phyloP scores from a whole-genome alignment of 2,797 vertebrate species.

The Enoplosus armatus region DNA sequence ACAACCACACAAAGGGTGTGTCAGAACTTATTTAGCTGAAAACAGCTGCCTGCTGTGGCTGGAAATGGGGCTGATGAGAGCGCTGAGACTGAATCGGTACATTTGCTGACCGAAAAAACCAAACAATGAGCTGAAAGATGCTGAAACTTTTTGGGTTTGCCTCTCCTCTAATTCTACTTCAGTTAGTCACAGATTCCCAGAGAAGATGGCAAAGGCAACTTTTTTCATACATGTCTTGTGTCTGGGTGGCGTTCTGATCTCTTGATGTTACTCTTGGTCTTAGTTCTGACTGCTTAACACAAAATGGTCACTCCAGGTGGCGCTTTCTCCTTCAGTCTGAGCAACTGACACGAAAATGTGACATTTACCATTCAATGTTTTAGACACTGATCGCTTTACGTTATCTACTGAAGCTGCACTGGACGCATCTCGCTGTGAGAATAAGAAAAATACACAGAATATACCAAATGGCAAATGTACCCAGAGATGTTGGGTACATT shows the following conservation, averaged over 20 bases:
- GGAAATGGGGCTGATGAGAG: background rate
- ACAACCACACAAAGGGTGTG: background rate
- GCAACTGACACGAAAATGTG: background rate
- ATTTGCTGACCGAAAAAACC: background rate
- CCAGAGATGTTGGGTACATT: slow-evolving; percentile 11
- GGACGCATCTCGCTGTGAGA: background rate
- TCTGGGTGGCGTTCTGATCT: background rate
- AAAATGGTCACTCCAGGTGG: background rate
- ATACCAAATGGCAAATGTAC: background rate
- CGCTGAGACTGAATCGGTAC: background rate
- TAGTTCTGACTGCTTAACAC: background rate
- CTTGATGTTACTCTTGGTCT: background rate
- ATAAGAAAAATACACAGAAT: slow-evolving; percentile 1
- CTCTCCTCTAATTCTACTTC: background rate
- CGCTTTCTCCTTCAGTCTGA: background rate
- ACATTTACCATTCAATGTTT: background rate
- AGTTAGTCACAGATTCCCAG: background rate
- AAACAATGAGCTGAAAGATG: background rate
- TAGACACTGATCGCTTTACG: background rate
- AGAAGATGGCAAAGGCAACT: background rate
- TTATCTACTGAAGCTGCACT: background rate
- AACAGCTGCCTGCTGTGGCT: background rate
- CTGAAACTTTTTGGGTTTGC: no score
- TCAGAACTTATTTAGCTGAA: background rate
- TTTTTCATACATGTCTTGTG: background rate